Evolutionary conservation across 2,888 invertebrate genomes (phyloP).

Genomic region (Dicyrtoma fusca): DNA sequence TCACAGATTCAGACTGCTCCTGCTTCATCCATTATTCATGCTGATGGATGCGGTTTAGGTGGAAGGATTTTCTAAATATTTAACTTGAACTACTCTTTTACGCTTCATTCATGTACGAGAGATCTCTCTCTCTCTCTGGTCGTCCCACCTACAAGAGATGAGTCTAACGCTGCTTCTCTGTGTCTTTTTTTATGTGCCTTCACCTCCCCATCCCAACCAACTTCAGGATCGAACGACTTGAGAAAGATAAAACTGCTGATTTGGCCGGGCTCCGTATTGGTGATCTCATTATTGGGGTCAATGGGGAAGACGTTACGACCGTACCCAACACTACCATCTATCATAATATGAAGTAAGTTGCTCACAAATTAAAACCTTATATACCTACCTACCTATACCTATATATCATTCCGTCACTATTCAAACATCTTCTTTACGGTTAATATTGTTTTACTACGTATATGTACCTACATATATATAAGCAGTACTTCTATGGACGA

Average conservation of each 20-base stretch:
- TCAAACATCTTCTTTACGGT: too few relatives aligned
- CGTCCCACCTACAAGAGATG: not conserved
- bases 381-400: too few relatives aligned
- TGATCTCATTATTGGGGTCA: slow-evolving; percentile 56
- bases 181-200: not conserved
- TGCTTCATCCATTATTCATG: slow-evolving; percentile 48
- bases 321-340: slow-evolving; percentile 53
- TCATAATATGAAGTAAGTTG: slow-evolving; percentile 55
- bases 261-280: slow-evolving; percentile 53
- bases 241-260: slow-evolving; percentile 54
- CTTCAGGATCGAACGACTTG: slow-evolving; percentile 55
- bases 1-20: slow-evolving; percentile 18
- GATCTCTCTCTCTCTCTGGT: not conserved
- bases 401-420: too few relatives aligned
- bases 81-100: slow-evolving; percentile 40
- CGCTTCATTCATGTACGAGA: slow-evolving; percentile 35
- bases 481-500: not conserved
- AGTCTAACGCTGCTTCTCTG: not conserved
- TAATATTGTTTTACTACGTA: too few relatives aligned
- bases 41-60: slow-evolving; percentile 49
- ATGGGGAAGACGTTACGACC: slow-evolving; percentile 53
- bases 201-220: slow-evolving; percentile 8
- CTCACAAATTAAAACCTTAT: too few relatives aligned
- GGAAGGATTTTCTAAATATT: slow-evolving; percentile 52
- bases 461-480: too few relatives aligned